Evolutionary conservation across 1,140 invertebrate species (phyloP).

Genomic region (Scaptomyza graminum): DNA sequence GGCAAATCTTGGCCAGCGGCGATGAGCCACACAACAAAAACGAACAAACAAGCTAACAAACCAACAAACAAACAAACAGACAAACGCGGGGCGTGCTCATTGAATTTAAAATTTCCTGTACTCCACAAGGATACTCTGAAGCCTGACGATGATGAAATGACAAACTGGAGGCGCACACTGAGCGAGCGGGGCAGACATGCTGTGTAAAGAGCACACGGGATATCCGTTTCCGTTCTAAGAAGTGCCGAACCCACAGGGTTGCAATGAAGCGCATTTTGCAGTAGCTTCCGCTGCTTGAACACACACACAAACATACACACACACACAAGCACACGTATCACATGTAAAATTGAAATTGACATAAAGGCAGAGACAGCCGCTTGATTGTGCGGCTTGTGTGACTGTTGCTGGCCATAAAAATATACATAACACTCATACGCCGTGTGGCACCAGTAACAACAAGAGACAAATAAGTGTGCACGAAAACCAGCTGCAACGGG

Average conservation of each 20-base stretch:
- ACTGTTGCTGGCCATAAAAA: conserved; percentile 75
- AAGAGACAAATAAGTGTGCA: conserved; percentile 36
- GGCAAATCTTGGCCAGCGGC: conserved; percentile 51
- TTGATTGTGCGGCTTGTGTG: conserved; percentile 76
- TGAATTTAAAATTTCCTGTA: conserved; percentile 77
- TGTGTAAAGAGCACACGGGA: conserved; percentile 74
- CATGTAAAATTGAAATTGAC: conserved; percentile 77
- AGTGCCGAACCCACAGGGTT: conserved; percentile 65
- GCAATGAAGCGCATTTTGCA: conserved; percentile 77
- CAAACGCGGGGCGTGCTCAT: conserved; percentile 45
- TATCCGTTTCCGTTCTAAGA: conserved; percentile 75
- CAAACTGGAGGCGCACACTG: conserved; percentile 62
- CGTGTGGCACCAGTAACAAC: conserved; percentile 59
- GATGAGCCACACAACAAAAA: conserved; percentile 33
- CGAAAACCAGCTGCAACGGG: conserved; percentile 1
- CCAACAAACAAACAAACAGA: conserved; percentile 39
- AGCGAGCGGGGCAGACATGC: conserved; percentile 35
- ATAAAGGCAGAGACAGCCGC: conserved; percentile 62
- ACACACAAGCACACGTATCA: neutral
- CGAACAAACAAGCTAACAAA: conserved; percentile 46
- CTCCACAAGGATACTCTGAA: conserved; percentile 1
- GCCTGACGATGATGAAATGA: conserved; percentile 51
- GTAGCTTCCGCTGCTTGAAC: conserved; percentile 49
- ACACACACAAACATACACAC: neutral
- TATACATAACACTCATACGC: conserved; percentile 70